phyloP scores from a whole-genome alignment of 2,113 vertebrate genomes.

The Psammodynastes pulverulentus region DNA sequence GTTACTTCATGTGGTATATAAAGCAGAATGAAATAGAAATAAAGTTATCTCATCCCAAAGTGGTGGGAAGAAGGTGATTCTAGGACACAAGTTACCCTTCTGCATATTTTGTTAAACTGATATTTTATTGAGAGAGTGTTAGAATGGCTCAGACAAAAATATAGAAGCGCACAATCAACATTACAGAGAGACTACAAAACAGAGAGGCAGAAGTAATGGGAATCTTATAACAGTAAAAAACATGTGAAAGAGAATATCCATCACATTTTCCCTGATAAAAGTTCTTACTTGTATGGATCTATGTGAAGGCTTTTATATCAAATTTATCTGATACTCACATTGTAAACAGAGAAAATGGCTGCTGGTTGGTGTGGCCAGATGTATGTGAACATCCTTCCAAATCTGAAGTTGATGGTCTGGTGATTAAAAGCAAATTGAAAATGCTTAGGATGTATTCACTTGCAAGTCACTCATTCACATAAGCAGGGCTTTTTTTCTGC shows the following conservation, averaged over 20 bases:
- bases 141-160: background rate
- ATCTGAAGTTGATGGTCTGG: background rate
- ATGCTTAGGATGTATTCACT: background rate
- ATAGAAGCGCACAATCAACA: background rate
- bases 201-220: background rate
- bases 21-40: background rate
- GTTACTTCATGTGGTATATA: background rate
- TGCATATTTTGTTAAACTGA: background rate
- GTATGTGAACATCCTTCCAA: background rate
- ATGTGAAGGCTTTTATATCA: background rate
- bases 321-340: background rate
- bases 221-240: background rate
- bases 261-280: background rate
- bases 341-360: background rate
- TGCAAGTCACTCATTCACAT: background rate
- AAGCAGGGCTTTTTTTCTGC: too few species aligned
- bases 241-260: background rate
- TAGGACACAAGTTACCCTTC: background rate
- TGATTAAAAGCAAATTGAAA: background rate
- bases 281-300: background rate
- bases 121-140: background rate
- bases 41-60: background rate
- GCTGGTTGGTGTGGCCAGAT: background rate
- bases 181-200: background rate
- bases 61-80: background rate